Evolutionary conservation across 2,797 vertebrate species (phyloP).

Genomic region (Anolis apletophallus): DNA sequence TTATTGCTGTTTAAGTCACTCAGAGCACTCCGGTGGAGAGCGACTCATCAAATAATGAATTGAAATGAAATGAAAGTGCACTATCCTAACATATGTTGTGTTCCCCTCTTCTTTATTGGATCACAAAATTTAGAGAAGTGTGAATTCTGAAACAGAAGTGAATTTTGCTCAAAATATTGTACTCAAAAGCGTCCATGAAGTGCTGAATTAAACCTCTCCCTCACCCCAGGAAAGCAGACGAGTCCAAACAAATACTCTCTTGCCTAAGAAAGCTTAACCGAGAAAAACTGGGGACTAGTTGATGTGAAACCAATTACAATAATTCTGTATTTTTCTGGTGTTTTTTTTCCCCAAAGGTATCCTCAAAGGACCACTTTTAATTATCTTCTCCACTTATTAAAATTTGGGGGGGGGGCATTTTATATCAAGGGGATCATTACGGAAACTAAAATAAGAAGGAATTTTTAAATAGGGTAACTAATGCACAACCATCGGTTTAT

Average conservation of each 20-base stretch:
- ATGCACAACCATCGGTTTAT: constrained; percentile 62
- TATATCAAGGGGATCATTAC: constrained; percentile 51
- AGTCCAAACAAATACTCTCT: neutral
- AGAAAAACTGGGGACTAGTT: constrained; percentile 3
- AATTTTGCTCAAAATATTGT: neutral
- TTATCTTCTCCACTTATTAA: constrained; percentile 46
- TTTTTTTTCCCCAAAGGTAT: neutral
- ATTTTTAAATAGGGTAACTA: constrained; percentile 64
- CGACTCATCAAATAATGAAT: no score
- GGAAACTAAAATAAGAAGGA: constrained; percentile 61
- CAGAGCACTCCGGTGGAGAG: no score
- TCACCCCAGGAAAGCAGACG: neutral
- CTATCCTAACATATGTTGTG: no score
- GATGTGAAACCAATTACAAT: constrained; percentile 13
- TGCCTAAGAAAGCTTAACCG: neutral
- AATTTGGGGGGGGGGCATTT: neutral
- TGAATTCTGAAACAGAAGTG: neutral
- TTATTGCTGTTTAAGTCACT: no score
- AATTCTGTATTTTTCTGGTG: neutral
- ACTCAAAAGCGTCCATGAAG: neutral
- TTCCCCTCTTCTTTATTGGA: no score
- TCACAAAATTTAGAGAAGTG: neutral
- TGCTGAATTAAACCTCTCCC: neutral
- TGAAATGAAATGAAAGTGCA: no score
- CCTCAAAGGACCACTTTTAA: neutral